A percentile compares a stretch with the other conserved stretches of the same genome.
These are phyloP conservation scores for Tipula vernalis DNA, from an alignment of 2,888 invertebrate genomes.

Conservation along the genomic window DNA sequence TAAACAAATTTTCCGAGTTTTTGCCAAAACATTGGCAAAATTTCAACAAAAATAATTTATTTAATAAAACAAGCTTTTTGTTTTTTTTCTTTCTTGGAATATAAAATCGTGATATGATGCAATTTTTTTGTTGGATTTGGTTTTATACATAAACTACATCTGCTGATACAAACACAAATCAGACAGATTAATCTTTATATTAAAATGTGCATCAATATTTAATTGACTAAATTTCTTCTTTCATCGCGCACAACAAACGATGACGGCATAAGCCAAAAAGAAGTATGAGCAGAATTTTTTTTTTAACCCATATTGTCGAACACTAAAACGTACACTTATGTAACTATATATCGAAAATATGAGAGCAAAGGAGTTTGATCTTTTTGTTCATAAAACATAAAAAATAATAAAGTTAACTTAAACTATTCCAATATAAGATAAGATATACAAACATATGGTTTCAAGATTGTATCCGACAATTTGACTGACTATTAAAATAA, in stretches of 20 bases:
- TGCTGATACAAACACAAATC: background rate
- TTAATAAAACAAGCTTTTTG: background rate
- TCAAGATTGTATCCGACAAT: background rate
- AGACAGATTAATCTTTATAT: background rate
- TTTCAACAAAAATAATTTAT: background rate
- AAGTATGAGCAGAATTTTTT: background rate
- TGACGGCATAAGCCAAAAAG: background rate
- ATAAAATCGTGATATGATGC: background rate
- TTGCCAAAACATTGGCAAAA: background rate
- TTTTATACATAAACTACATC: background rate
- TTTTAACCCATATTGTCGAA: background rate
- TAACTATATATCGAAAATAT: background rate
- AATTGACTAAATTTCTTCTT: background rate
- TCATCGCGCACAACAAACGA: background rate
- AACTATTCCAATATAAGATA: background rate
- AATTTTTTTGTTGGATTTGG: background rate
- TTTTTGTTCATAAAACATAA: background rate
- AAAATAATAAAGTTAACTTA: background rate
- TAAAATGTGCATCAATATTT: background rate
- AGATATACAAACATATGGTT: background rate
- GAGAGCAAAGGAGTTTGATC: no score
- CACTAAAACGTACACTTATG: background rate
- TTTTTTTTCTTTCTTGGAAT: background rate
- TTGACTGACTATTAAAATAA: background rate
- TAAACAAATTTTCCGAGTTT: background rate